Conservation (phyloP, 1,140 invertebrate species). For the Meloidogyne hapla region DNA sequence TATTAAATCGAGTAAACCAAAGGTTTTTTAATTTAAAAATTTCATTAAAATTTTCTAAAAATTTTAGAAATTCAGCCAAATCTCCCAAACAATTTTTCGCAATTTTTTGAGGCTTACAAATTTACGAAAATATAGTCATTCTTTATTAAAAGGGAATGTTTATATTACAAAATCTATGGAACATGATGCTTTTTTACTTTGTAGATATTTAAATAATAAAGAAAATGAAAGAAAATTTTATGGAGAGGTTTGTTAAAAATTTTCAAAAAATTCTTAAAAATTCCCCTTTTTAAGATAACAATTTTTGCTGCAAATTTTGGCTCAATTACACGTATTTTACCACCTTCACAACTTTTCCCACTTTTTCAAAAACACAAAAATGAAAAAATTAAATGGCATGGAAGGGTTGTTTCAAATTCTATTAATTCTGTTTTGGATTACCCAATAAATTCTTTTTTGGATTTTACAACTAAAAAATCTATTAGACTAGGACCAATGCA, state of each 20-base stretch:
- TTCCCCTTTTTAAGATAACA: background rate
- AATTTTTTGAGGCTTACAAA: slow-evolving; percentile 29
- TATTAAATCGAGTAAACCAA: background rate
- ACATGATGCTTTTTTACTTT: slow-evolving; percentile 35
- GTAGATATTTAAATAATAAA: slow-evolving; percentile 26
- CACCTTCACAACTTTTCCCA: background rate
- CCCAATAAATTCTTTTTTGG: slow-evolving; percentile 4
- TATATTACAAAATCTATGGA: slow-evolving; percentile 40
- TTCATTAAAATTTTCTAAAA: background rate
- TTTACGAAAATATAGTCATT: slow-evolving; percentile 16
- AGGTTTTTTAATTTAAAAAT: slow-evolving; percentile 10
- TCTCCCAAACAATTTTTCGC: slow-evolving; percentile 25
- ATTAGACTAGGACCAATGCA: slow-evolving; percentile 31
- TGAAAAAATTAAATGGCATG: background rate
- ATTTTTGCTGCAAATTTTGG: background rate
- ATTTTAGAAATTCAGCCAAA: slow-evolving; percentile 26
- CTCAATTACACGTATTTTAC: background rate
- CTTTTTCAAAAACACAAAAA: background rate
- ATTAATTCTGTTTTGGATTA: background rate
- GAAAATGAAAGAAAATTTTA: background rate
- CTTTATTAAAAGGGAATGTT: slow-evolving; percentile 27
- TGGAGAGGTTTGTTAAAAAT: background rate
- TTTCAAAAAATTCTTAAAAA: too few relatives aligned
- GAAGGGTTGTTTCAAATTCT: background rate
- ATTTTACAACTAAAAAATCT: background rate